Evolutionary conservation across 2,113 vertebrate genomes (phyloP), one percentile per base, ranked within the genome.

Genomic region (Nannobrachium achirus): DNA sequence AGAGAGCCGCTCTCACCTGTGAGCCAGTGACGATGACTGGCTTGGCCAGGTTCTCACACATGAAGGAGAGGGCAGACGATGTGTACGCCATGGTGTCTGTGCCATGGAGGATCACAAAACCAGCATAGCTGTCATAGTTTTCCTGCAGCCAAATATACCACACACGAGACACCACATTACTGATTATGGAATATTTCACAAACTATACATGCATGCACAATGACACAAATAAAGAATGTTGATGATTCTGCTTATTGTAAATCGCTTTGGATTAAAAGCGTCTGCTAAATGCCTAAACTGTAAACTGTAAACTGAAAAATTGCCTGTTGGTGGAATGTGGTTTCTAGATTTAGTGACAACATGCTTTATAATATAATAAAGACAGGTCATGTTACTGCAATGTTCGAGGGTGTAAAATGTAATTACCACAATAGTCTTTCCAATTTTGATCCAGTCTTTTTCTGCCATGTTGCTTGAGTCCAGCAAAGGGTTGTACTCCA

Each of bases 391-490:
- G 20, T 18, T 9, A n/a, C n/a, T n/a, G n/a, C n/a, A 9, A 19
- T 51, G 49, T 19, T 14, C 38, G 6, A 11, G 6, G 25, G 3
- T 15, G 11, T 51, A 9, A 16, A 51, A 51, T 51, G 14, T 3
- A 19, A 49, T n/a, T 81, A 93, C 92, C 91, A 93, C 89, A 16
- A 94, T 91, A 79, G 93, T 95, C 66, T 86, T 95, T 69, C 94
- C 96, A 40, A 98, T 93, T 66, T 41, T 89, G n/a, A 92, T 93
- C 98, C 98, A 99, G 78, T 99, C 95, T 0, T 95, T 84, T 15
- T 95, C 93, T 0, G 94, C 97, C 96, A 99, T 98, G 85, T 99
- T 97, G 42, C 95, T 96, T 73, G 97, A 99, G 88, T 99, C 98
- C 56, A 98, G 93, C 64, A 99, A 85, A 0, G 95, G 95, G 0